phyloP scores from a whole-genome alignment of 2,797 vertebrate species.

The Enteromius treurensis region DNA sequence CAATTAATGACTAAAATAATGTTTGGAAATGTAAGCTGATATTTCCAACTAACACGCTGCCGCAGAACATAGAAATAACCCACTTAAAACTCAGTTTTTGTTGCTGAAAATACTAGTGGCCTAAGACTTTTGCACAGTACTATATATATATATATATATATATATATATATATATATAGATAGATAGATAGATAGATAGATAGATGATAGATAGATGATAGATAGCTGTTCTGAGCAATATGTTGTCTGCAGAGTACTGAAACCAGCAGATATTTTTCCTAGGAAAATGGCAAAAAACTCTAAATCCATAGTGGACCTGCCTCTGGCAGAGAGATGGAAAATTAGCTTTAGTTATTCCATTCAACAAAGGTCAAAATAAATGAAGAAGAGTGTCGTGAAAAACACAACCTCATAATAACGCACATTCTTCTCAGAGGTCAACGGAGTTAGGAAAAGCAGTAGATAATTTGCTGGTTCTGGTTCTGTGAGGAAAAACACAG shows the following conservation, averaged over 20 bases:
- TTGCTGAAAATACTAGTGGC: no score
- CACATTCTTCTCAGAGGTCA: not conserved
- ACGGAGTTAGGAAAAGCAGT: slow-evolving; percentile 4
- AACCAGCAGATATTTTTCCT: not conserved
- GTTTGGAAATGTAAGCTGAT: no score
- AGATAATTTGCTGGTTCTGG: not conserved
- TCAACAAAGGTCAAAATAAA: slow-evolving; percentile 6
- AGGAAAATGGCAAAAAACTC: not conserved
- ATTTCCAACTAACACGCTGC: no score
- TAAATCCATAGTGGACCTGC: slow-evolving; percentile 5
- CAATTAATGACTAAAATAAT: no score
- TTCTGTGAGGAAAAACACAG: not conserved
- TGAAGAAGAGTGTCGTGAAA: not conserved
- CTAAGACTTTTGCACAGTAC: no score
- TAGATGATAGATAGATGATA: not conserved
- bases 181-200: no score
- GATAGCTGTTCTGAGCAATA: not conserved
- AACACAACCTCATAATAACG: not conserved
- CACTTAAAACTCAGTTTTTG: no score
- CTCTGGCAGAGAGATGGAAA: not conserved
- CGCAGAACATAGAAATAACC: no score
- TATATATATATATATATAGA: no score
- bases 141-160: no score
- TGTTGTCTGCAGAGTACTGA: not conserved
- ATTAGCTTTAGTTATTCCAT: not conserved